Conservation (phyloP, 2,888 invertebrate genomes). For the Tachystola acroxantha region DNA sequence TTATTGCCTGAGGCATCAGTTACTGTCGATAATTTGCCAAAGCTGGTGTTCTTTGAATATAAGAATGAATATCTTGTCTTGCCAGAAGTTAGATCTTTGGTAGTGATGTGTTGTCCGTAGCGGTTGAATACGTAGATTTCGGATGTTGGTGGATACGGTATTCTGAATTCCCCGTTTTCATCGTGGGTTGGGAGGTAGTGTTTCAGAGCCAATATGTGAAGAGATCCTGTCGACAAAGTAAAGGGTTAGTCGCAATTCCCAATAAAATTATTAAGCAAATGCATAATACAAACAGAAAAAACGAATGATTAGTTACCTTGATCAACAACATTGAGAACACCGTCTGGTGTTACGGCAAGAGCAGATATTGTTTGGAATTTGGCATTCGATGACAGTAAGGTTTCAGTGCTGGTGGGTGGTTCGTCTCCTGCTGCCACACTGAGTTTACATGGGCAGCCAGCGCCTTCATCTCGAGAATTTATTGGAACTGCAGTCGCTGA, state of each 20-base stretch:
- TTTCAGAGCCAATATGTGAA: slow-evolving; percentile 90
- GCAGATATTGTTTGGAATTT: slow-evolving; percentile 93
- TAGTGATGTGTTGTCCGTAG: slow-evolving; percentile 97
- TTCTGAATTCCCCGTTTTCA: slow-evolving; percentile 93
- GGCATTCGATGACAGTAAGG: slow-evolving; percentile 92
- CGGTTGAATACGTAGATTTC: slow-evolving; percentile 96
- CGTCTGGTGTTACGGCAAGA: slow-evolving; percentile 95
- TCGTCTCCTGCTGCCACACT: slow-evolving; percentile 79
- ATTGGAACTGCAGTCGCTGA: slow-evolving; percentile 73
- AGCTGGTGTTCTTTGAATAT: slow-evolving; percentile 97
- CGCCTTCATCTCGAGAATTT: slow-evolving; percentile 57
- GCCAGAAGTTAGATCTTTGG: slow-evolving; percentile 96
- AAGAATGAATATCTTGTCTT: slow-evolving; percentile 96
- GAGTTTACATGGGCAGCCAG: slow-evolving; percentile 67
- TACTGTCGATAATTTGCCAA: slow-evolving; percentile 95
- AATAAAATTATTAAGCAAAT: background rate
- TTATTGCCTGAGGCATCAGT: slow-evolving; percentile 96
- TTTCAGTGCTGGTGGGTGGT: slow-evolving; percentile 88
- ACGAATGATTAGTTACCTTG: slow-evolving; percentile 81
- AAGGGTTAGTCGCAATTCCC: background rate
- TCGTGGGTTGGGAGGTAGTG: slow-evolving; percentile 93
- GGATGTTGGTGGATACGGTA: slow-evolving; percentile 94
- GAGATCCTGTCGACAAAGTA: slow-evolving; percentile 72
- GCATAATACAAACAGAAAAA: no score
- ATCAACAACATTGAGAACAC: slow-evolving; percentile 97